These are phyloP conservation scores for Dendrolimus houi DNA, from an alignment of 2,888 invertebrate genomes.

Conservation along the genomic window DNA sequence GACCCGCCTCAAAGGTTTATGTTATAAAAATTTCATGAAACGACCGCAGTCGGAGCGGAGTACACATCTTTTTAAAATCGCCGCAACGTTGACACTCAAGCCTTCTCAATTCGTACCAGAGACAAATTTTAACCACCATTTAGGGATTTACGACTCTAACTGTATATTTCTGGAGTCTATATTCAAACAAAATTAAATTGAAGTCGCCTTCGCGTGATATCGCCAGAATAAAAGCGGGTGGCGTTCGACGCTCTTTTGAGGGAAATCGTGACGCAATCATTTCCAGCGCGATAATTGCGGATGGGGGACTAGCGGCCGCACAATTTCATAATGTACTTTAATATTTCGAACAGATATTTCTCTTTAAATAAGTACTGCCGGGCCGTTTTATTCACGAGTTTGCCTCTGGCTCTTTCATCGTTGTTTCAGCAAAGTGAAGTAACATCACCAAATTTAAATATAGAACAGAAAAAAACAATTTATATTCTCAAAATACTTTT, in stretches of 20 bases:
- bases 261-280: conserved; percentile 34
- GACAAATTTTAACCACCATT: conserved; percentile 15
- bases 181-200: conserved; percentile 9
- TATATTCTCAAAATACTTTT: too few relatives aligned
- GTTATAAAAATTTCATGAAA: conserved; percentile 54
- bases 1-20: conserved; percentile 44
- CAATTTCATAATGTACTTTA: conserved; percentile 27
- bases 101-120: conserved; percentile 20
- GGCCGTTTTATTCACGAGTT: neutral
- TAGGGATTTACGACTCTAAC: conserved; percentile 25
- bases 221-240: conserved; percentile 22
- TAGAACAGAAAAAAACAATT: too few relatives aligned
- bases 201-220: conserved; percentile 19
- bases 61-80: conserved; percentile 38
- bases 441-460: too few relatives aligned
- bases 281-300: conserved; percentile 40
- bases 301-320: conserved; percentile 24
- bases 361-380: conserved; percentile 4
- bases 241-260: conserved; percentile 31
- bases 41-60: conserved; percentile 26
- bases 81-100: conserved; percentile 31
- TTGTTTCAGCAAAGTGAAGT: neutral
- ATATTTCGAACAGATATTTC: conserved; percentile 14
- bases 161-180: conserved; percentile 16
- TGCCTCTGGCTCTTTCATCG: neutral